These are phyloP conservation scores for Helicoverpa assulta DNA, from an alignment of 2,888 invertebrate species.

Conservation along the genomic window DNA sequence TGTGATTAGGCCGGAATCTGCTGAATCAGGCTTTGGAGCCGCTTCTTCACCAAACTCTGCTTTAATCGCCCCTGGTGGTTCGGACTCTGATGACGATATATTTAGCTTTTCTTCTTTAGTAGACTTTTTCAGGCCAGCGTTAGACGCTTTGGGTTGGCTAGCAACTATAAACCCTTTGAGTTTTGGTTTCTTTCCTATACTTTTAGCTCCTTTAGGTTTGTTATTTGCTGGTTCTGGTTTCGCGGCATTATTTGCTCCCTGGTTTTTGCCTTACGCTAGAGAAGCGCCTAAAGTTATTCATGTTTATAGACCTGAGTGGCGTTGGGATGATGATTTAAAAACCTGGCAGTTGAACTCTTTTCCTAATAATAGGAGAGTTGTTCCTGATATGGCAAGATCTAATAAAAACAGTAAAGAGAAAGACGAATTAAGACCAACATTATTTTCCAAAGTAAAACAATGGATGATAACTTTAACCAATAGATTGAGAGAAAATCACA, in stretches of 20 bases:
- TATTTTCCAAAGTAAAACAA: constrained; percentile 74
- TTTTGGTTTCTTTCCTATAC: constrained; percentile 90
- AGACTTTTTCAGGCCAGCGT: constrained; percentile 86
- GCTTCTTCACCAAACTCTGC: constrained; percentile 75
- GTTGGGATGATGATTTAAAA: constrained; percentile 90
- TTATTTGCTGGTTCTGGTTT: constrained; percentile 91
- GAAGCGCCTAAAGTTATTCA: constrained; percentile 81
- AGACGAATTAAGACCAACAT: constrained; percentile 61
- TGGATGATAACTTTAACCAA: constrained; percentile 72
- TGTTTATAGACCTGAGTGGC: constrained; percentile 88
- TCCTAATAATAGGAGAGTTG: constrained; percentile 76
- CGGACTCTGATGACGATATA: constrained; percentile 84
- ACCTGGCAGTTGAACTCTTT: constrained; percentile 86
- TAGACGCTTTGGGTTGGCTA: constrained; percentile 88
- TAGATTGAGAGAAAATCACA: constrained; percentile 56
- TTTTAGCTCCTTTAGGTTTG: constrained; percentile 91
- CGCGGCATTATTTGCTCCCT: constrained; percentile 91
- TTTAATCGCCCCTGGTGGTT: constrained; percentile 74
- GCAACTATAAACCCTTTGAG: constrained; percentile 90
- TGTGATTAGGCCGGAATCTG: constrained; percentile 69
- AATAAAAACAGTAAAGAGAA: constrained; percentile 63
- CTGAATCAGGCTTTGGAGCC: constrained; percentile 72
- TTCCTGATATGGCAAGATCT: constrained; percentile 53
- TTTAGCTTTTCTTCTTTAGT: constrained; percentile 85
- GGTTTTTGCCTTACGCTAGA: constrained; percentile 89